These are phyloP conservation scores for Micrasema minimum DNA, from an alignment of 1,140 invertebrate species.

Conservation along the genomic window DNA sequence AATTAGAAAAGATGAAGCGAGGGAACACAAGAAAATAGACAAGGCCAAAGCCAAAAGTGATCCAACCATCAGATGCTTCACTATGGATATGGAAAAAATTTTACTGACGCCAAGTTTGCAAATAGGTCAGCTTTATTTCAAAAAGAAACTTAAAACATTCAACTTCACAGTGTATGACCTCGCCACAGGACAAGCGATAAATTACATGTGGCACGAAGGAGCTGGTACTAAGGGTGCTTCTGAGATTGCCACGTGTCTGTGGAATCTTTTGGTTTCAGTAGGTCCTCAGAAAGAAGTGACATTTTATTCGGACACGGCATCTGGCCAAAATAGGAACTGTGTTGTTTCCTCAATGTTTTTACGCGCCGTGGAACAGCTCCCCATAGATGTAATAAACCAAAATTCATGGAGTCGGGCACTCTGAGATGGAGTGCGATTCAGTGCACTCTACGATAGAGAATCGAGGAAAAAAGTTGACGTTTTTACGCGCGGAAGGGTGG, in stretches of 20 bases:
- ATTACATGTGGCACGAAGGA: slow-evolving; percentile 1
- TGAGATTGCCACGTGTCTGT: not conserved
- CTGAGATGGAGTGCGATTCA: not conserved
- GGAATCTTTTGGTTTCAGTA: not conserved
- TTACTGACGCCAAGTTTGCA: not conserved
- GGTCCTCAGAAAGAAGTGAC: not conserved
- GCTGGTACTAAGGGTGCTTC: not conserved
- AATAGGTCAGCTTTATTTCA: not conserved
- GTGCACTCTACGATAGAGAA: not conserved
- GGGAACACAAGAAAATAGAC: not conserved
- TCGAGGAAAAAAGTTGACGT: not conserved
- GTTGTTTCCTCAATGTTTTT: not conserved
- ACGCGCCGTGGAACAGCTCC: not conserved
- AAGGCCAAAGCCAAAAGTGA: not conserved
- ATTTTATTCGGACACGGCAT: slow-evolving; percentile 1
- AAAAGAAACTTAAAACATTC: too few species aligned
- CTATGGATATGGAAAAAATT: too few species aligned
- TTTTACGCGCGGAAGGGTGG: not conserved
- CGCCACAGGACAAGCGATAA: not conserved
- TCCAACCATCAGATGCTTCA: not conserved
- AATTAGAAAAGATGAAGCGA: slow-evolving; percentile 5
- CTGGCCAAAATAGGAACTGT: not conserved
- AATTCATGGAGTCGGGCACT: not conserved
- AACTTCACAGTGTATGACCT: slow-evolving; percentile 8
- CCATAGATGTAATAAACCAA: not conserved